These are phyloP conservation scores for Vulpes ferrilata DNA, from an alignment of 2,113 vertebrate genomes.

Conservation along the genomic window DNA sequence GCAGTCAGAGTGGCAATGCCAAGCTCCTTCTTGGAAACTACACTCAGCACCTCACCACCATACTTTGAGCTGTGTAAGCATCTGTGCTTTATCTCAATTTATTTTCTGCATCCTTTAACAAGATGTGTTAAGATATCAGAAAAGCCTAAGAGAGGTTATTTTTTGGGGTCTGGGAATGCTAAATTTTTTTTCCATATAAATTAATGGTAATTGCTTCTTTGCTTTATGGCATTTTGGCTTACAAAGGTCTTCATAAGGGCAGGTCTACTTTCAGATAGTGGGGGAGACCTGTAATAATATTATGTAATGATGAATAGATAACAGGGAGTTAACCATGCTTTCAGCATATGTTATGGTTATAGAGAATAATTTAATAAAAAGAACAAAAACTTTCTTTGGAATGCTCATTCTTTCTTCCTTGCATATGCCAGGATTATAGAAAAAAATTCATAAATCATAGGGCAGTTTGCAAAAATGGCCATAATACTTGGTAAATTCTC, in stretches of 20 bases:
- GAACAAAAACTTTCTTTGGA: constrained; percentile 75
- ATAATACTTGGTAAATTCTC: neutral
- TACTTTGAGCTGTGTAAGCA: neutral
- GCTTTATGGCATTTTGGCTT: neutral
- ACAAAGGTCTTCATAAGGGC: neutral
- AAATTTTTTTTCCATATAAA: neutral
- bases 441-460: constrained; percentile 74
- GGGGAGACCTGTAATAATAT: constrained; percentile 11
- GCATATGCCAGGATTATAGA: constrained; percentile 82
- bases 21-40: neutral
- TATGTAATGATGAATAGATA: neutral
- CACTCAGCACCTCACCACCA: neutral
- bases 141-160: neutral
- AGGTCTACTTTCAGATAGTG: neutral
- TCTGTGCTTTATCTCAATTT: neutral
- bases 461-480: neutral
- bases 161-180: neutral
- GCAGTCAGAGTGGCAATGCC: neutral
- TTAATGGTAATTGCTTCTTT: neutral
- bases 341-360: constrained; percentile 10
- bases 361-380: constrained; percentile 59
- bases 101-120: neutral
- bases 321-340: neutral
- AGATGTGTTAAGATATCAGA: neutral
- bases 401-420: constrained; percentile 81